Conservation (phyloP, 2,797 vertebrate genomes). For the Kryptopterus vitreolus region DNA sequence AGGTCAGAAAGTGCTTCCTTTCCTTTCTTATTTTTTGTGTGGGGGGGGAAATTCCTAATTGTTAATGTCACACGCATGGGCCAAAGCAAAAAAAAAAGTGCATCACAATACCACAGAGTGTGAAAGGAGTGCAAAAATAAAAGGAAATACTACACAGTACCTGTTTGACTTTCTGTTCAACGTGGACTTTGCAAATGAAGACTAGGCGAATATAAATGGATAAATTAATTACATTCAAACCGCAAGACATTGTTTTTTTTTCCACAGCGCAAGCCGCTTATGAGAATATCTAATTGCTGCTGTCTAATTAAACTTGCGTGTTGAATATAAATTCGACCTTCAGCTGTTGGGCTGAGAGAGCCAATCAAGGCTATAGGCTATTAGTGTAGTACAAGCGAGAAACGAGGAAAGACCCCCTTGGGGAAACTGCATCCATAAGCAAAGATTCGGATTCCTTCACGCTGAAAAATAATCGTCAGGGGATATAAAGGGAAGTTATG, state of each 20-base stretch:
- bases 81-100: neutral
- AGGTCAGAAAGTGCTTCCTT: conserved; percentile 36
- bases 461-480: conserved; percentile 71
- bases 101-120: neutral
- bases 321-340: conserved; percentile 92
- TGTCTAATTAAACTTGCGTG: conserved; percentile 82
- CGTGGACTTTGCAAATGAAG: conserved; percentile 53
- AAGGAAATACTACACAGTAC: neutral
- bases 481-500: conserved; percentile 55
- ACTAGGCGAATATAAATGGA: conserved; percentile 66
- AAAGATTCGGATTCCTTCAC: conserved; percentile 71
- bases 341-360: conserved; percentile 85
- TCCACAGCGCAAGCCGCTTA: conserved; percentile 65
- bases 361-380: conserved; percentile 80
- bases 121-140: neutral
- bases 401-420: conserved; percentile 81
- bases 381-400: conserved; percentile 82
- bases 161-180: neutral
- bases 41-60: conserved; percentile 16
- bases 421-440: conserved; percentile 83
- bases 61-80: conserved; percentile 12
- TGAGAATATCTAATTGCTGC: conserved; percentile 78
- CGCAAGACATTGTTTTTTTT: conserved; percentile 66
- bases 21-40: neutral
- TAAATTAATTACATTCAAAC: conserved; percentile 78